Percentiles rank a stretch among this genome's conserved stretches.
Evolutionary conservation across 2,888 invertebrate species (phyloP).

Genomic region (Erebia palarica): DNA sequence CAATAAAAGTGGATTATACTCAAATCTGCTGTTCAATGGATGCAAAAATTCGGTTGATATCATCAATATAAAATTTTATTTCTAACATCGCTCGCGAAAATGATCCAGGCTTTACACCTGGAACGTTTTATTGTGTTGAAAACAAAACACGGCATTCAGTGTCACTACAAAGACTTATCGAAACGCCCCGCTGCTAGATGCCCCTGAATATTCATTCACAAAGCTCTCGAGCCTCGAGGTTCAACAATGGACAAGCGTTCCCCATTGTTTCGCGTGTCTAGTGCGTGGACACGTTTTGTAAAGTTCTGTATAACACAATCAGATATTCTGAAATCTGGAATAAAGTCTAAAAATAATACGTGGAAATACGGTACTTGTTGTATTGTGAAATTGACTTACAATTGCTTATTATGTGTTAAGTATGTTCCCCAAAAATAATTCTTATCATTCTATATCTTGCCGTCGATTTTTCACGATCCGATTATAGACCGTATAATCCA

Average conservation of each 20-base stretch:
- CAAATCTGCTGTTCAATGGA: neutral
- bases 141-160: conserved; percentile 25
- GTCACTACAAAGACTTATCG: conserved; percentile 22
- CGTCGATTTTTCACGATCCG: no score
- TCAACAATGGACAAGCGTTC: conserved; percentile 36
- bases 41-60: neutral
- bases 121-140: conserved; percentile 18
- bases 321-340: conserved; percentile 17
- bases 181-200: conserved; percentile 15
- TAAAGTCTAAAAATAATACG: neutral
- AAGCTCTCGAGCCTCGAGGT: conserved; percentile 24
- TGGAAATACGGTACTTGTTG: neutral
- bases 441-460: no score
- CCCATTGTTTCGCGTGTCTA: conserved; percentile 33
- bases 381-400: neutral
- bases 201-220: conserved; percentile 34
- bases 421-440: no score
- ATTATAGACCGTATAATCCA: no score
- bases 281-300: conserved; percentile 30
- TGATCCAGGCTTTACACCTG: conserved; percentile 11
- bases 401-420: no score
- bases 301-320: conserved; percentile 18
- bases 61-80: neutral
- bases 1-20: neutral
- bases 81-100: conserved; percentile 11